Percentiles rank a stretch among this genome's conserved stretches.
phyloP scores from a whole-genome alignment of 92 coral and sea anemone genomes.

The Epizoanthus rinbou region DNA sequence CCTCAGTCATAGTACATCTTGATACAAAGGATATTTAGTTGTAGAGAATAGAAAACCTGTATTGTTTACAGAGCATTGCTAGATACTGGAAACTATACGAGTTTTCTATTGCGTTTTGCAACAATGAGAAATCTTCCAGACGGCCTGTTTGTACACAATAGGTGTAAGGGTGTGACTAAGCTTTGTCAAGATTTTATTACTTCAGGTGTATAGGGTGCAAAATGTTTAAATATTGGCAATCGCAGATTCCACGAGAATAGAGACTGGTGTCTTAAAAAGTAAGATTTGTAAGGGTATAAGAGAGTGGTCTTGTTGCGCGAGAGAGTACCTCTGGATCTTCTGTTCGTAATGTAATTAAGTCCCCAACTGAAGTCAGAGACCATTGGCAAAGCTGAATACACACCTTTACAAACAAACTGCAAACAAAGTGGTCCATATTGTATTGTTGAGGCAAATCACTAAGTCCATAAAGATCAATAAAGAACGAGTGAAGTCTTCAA shows the following conservation, averaged over 20 bases:
- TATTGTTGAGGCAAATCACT: slow-evolving; percentile 31
- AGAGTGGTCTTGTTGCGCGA: background rate
- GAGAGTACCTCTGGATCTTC: background rate
- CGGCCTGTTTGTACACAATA: slow-evolving; percentile 40
- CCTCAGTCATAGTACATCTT: slow-evolving; percentile 42
- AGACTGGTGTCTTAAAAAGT: background rate
- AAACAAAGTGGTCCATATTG: slow-evolving; percentile 37
- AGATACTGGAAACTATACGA: slow-evolving; percentile 17
- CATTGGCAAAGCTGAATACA: slow-evolving; percentile 32
- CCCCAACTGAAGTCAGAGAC: slow-evolving; percentile 27
- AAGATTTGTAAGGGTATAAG: too few species aligned
- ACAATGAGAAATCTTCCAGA: slow-evolving; percentile 35
- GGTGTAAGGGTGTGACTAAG: slow-evolving; percentile 32
- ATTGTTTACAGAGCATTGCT: slow-evolving; percentile 28
- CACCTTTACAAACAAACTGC: slow-evolving; percentile 40
- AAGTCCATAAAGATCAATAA: slow-evolving; percentile 22
- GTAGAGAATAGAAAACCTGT: slow-evolving; percentile 32
- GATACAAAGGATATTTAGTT: slow-evolving; percentile 40
- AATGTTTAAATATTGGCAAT: background rate
- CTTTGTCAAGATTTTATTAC: slow-evolving; percentile 38
- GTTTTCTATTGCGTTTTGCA: slow-evolving; percentile 9
- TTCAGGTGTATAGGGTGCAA: slow-evolving; percentile 24
- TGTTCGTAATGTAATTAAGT: slow-evolving; percentile 42
- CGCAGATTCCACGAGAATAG: background rate
- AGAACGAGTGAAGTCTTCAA: slow-evolving; percentile 4